Evolutionary conservation across 2,888 invertebrate genomes (phyloP).

Genomic region (Drosophila acutilabella): DNA sequence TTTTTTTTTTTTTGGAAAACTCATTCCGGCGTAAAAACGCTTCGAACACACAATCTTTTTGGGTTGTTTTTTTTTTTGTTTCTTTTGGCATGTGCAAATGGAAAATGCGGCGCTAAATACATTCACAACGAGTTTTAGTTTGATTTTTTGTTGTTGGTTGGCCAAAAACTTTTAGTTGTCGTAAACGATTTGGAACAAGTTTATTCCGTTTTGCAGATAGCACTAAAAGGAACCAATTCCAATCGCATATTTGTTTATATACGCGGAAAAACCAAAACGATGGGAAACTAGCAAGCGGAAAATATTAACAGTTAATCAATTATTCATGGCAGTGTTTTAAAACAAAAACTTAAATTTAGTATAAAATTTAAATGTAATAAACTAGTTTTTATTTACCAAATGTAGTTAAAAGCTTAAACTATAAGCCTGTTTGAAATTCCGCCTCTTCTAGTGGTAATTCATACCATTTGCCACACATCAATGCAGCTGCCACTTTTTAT

Average conservation of each 20-base stretch:
- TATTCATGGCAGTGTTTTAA: not conserved
- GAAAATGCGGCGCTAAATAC: slow-evolving; percentile 31
- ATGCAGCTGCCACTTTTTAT: slow-evolving; percentile 70
- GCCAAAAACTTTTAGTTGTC: slow-evolving; percentile 49
- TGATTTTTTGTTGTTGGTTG: slow-evolving; percentile 2
- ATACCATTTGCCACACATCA: slow-evolving; percentile 35
- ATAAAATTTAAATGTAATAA: too few relatives aligned
- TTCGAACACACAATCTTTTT: slow-evolving; percentile 32
- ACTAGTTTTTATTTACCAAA: not conserved
- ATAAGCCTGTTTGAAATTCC: too few relatives aligned
- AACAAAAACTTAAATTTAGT: too few relatives aligned
- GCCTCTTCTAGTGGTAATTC: slow-evolving; percentile 21
- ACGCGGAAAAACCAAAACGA: slow-evolving; percentile 1
- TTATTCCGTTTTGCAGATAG: slow-evolving; percentile 33
- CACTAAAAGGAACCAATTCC: slow-evolving; percentile 17
- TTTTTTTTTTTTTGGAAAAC: slow-evolving; percentile 16
- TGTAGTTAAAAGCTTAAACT: not conserved
- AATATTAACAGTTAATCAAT: too few relatives aligned
- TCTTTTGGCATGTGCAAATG: slow-evolving; percentile 30
- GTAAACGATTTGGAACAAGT: slow-evolving; percentile 51
- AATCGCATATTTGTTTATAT: slow-evolving; percentile 1
- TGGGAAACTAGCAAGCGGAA: not conserved
- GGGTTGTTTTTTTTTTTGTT: not conserved
- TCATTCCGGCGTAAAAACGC: slow-evolving; percentile 26
- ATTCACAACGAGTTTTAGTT: slow-evolving; percentile 23